Conservation (phyloP, 2,797 vertebrate species). For the Champsocephalus gunnari region DNA sequence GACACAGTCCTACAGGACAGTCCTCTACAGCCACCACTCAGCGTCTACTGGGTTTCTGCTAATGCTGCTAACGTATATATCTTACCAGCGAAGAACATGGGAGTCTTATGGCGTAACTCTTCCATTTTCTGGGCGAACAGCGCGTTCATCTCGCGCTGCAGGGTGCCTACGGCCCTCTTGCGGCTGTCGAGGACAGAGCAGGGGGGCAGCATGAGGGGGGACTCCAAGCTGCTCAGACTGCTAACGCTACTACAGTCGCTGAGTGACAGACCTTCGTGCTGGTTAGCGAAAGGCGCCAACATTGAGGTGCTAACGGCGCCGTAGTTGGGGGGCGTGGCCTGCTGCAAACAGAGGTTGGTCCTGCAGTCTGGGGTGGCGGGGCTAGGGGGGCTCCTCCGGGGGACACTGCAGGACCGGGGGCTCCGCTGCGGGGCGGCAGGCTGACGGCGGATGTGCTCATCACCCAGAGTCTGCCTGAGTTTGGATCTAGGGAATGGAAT, state of each 20-base stretch:
- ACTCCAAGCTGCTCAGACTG: constrained; percentile 88
- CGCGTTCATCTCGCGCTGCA: constrained; percentile 97
- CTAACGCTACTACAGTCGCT: constrained; percentile 89
- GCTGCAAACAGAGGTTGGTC: constrained; percentile 77
- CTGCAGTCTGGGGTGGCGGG: constrained; percentile 71
- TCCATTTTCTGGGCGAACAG: constrained; percentile 97
- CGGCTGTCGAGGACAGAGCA: constrained; percentile 82
- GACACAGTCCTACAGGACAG: no score
- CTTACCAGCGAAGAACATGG: constrained; percentile 97
- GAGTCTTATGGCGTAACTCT: constrained; percentile 95
- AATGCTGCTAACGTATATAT: constrained; percentile 54
- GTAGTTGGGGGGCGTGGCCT: constrained; percentile 76
- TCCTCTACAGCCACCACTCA: constrained; percentile 30
- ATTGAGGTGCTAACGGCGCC: constrained; percentile 76
- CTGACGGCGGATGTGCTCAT: constrained; percentile 53
- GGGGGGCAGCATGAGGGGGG: constrained; percentile 72
- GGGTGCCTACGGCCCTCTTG: constrained; percentile 90
- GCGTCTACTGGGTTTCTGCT: constrained; percentile 22
- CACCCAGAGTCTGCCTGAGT: constrained; percentile 73
- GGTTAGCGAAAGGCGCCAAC: constrained; percentile 29
- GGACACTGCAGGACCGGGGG: constrained; percentile 76
- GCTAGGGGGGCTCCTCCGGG: constrained; percentile 62
- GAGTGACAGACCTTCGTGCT: constrained; percentile 79
- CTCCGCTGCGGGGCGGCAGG: constrained; percentile 65
- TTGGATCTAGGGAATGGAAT: constrained; percentile 62